Evolutionary conservation across 2,888 invertebrate species (phyloP).

Genomic region (Drosophila bunnanda): DNA sequence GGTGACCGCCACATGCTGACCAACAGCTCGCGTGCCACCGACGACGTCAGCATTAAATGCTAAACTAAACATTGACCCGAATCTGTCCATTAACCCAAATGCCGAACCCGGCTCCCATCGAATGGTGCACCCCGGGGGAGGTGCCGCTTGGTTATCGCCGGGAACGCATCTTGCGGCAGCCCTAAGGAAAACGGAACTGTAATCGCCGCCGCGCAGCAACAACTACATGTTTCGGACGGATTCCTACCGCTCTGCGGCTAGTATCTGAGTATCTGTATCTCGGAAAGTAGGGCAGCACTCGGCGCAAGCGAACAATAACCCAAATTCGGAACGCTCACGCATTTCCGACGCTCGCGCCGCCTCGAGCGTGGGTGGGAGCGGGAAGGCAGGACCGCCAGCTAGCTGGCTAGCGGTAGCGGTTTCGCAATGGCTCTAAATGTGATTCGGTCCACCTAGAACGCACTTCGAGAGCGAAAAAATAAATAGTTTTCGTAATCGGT

Average conservation of each 20-base stretch:
- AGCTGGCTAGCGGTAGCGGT: slow-evolving; percentile 8
- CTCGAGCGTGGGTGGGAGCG: slow-evolving; percentile 27
- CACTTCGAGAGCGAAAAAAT: slow-evolving; percentile 15
- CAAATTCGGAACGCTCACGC: slow-evolving; percentile 73
- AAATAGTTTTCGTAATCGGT: slow-evolving; percentile 41
- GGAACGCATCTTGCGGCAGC: slow-evolving; percentile 65
- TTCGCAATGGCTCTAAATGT: slow-evolving; percentile 50
- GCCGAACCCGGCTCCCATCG: slow-evolving; percentile 2
- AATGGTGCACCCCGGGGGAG: background rate
- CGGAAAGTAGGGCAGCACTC: slow-evolving; percentile 69
- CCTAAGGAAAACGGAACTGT: slow-evolving; percentile 12
- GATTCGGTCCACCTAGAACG: slow-evolving; percentile 34
- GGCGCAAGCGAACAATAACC: slow-evolving; percentile 68
- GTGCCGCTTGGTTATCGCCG: slow-evolving; percentile 36
- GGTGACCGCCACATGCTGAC: slow-evolving; percentile 1
- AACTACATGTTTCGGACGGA: slow-evolving; percentile 16
- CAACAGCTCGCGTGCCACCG: slow-evolving; percentile 5
- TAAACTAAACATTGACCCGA: slow-evolving; percentile 75
- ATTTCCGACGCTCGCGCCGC: slow-evolving; percentile 59
- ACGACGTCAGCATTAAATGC: slow-evolving; percentile 50
- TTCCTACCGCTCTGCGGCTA: slow-evolving; percentile 39
- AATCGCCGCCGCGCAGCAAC: slow-evolving; percentile 21
- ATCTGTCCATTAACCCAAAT: slow-evolving; percentile 74
- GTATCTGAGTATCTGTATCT: slow-evolving; percentile 56
- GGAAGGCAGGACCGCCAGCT: slow-evolving; percentile 1